Evolutionary conservation across 2,797 vertebrate species (phyloP).

Genomic region (Syngnathus acus): DNA sequence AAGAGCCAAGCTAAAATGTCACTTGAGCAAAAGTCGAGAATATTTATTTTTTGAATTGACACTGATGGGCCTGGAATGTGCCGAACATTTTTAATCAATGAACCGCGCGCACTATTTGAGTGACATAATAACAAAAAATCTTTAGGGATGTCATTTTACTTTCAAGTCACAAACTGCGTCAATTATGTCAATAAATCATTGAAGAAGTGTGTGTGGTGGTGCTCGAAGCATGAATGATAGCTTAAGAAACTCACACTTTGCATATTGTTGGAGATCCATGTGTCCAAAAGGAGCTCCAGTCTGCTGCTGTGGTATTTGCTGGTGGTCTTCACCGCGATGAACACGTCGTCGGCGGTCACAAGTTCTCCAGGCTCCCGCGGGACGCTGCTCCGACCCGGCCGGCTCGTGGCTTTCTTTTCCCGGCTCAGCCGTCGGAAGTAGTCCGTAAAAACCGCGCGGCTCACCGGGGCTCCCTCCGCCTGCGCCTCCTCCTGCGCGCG

Average conservation of each 20-base stretch:
- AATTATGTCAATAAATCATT: too few relatives aligned
- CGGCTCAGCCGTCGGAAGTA: conserved; percentile 77
- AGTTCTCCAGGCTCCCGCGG: conserved; percentile 59
- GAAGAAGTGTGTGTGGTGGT: too few relatives aligned
- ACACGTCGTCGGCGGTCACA: conserved; percentile 73
- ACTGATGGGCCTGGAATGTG: too few relatives aligned
- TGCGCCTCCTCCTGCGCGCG: conserved; percentile 10
- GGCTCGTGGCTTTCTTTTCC: conserved; percentile 54
- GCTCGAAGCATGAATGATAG: too few relatives aligned
- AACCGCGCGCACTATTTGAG: too few relatives aligned
- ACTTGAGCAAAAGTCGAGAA: too few relatives aligned
- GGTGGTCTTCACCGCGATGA: conserved; percentile 88
- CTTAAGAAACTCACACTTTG: conserved; percentile 65
- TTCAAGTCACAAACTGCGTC: too few relatives aligned
- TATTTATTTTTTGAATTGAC: too few relatives aligned
- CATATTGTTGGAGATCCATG: conserved; percentile 82
- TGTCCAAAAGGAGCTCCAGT: conserved; percentile 83
- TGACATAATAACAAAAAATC: too few relatives aligned
- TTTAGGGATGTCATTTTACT: too few relatives aligned
- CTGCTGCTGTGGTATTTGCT: conserved; percentile 79
- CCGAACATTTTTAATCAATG: too few relatives aligned
- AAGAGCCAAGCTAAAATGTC: too few relatives aligned
- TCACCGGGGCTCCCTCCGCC: conserved; percentile 4
- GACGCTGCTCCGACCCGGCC: conserved; percentile 15
- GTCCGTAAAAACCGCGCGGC: conserved; percentile 61